A percentile compares a stretch with the other conserved stretches of the same genome.
phyloP scores from a whole-genome alignment of 2,113 vertebrate genomes.

The Rhadina sibilatrix region DNA sequence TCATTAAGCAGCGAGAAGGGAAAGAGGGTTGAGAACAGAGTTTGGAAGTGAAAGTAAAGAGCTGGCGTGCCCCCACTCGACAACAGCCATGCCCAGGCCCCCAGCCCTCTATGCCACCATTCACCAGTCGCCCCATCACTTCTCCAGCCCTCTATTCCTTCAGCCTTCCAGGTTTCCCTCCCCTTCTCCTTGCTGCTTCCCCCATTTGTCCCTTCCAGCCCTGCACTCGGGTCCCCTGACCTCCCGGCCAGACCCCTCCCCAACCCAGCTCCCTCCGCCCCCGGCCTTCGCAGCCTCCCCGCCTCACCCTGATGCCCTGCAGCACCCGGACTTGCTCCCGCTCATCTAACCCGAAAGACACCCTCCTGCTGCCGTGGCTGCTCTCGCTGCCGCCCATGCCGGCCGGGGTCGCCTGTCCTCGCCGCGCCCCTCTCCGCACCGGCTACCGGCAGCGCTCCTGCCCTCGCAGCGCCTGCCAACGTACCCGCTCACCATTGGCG shows the following conservation, averaged over 20 bases:
- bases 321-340: constrained; percentile 89
- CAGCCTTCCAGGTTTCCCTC: background rate
- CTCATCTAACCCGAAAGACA: constrained; percentile 88
- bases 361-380: constrained; percentile 75
- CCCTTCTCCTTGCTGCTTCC: background rate
- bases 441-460: background rate
- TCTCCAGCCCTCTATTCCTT: background rate
- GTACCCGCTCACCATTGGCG: constrained; percentile 27
- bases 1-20: rapidly evolving
- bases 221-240: background rate
- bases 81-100: background rate
- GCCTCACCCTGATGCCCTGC: constrained; percentile 90
- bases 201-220: background rate
- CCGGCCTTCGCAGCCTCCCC: background rate
- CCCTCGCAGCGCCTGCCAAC: background rate
- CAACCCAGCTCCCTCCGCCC: background rate
- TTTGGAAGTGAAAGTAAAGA: background rate
- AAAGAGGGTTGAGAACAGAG: rapidly evolving
- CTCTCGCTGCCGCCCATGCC: constrained; percentile 84
- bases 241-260: background rate
- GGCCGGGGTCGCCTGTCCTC: background rate
- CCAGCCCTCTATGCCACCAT: background rate
- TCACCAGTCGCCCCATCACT: background rate
- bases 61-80: background rate
- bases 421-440: background rate